phyloP scores from a whole-genome alignment of 2,113 vertebrate species.

The Trogon melanurus region DNA sequence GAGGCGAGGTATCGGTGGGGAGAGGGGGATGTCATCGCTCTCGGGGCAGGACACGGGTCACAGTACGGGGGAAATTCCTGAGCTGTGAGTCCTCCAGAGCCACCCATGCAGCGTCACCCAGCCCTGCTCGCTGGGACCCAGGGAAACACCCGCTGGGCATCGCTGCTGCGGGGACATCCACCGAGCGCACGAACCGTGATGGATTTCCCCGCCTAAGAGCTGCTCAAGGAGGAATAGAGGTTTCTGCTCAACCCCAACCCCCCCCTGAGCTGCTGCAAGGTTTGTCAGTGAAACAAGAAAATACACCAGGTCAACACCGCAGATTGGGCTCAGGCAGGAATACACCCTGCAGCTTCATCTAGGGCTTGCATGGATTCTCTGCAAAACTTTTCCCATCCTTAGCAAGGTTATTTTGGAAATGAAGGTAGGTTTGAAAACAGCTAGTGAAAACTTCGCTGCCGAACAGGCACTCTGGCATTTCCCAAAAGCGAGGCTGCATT shows the following conservation, averaged over 20 bases:
- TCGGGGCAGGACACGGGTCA: not conserved
- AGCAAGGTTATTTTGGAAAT: not conserved
- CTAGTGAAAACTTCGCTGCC: not conserved
- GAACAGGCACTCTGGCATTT: not conserved
- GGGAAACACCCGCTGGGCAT: rapidly evolving
- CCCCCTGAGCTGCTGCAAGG: not conserved
- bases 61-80: not conserved
- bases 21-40: not conserved
- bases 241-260: not conserved
- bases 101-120: not conserved
- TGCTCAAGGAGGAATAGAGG: not conserved
- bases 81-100: not conserved
- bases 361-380: not conserved
- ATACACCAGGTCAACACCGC: rapidly evolving
- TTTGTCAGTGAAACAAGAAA: not conserved
- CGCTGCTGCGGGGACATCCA: not conserved
- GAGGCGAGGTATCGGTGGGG: not conserved
- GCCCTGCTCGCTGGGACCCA: not conserved
- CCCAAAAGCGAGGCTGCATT: not conserved
- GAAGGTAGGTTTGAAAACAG: not conserved
- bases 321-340: not conserved
- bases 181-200: rapidly evolving
- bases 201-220: not conserved
- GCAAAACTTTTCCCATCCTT: not conserved
- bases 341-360: not conserved